phyloP scores from a whole-genome alignment of 2,797 vertebrate genomes.

The Fratercula arctica region DNA sequence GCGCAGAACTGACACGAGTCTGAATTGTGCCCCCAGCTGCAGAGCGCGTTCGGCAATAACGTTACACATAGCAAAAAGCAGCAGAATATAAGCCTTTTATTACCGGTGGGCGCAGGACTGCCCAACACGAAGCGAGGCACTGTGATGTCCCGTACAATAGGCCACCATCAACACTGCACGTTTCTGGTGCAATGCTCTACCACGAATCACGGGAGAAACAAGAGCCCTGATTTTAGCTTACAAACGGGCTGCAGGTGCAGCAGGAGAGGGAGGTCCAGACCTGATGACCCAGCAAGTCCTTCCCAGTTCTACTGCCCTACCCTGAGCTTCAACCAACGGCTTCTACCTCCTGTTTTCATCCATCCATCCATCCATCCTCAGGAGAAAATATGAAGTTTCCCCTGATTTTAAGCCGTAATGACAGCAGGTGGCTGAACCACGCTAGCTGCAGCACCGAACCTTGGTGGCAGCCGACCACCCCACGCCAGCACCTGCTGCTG shows the following conservation, averaged over 20 bases:
- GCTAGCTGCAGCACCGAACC: no score
- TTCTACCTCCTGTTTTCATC: not conserved
- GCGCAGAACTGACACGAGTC: not conserved
- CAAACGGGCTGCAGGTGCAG: accelerated
- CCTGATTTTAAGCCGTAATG: not conserved
- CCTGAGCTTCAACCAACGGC: not conserved
- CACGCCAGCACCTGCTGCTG: not conserved
- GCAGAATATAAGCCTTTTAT: not conserved
- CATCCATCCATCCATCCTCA: not conserved
- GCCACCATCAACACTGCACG: accelerated
- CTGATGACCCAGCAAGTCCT: not conserved
- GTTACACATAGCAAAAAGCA: accelerated
- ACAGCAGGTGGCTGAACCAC: not conserved
- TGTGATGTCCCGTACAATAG: accelerated
- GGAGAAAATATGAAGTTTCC: not conserved
- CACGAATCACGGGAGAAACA: accelerated
- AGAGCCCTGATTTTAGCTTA: not conserved
- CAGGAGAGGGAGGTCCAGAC: not conserved
- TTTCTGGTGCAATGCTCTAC: not conserved
- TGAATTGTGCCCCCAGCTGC: not conserved
- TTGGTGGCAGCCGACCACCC: accelerated
- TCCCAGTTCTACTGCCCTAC: not conserved
- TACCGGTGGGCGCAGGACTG: not conserved
- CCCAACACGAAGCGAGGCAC: accelerated
- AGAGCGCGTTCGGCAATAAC: not conserved